Evolutionary conservation across 2,888 invertebrate genomes (phyloP), one percentile per base, ranked within the genome.

Genomic region (Lypha dubia): DNA sequence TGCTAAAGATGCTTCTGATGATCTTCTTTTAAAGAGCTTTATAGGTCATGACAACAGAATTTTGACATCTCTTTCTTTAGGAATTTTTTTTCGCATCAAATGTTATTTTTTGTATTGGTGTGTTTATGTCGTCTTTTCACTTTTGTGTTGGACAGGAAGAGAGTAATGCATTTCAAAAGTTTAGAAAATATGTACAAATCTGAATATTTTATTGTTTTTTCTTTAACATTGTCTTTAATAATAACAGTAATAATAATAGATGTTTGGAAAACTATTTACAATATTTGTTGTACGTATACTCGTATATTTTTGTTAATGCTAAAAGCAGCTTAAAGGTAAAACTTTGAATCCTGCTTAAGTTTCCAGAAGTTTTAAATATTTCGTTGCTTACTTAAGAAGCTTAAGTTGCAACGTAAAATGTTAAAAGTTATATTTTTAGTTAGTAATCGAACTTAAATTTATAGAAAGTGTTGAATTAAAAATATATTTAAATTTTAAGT

Each of bases 1-100:
- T 44, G 17, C 15, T 49, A 49, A 20, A 60, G 11, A 51, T 74
- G 51, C 35, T 20, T 41, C 53, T 63, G 41, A 63, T 67, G 51
- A 65, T 63, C 56, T 71, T 28, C 28, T 56, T 49, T 17, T 20
- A 56, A 58, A 46, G n/a, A 58, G 79, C 79, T 83, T 83, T 65
- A 71, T 75, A 51, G 68, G 28, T 44, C 68, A 63, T 68, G 68
- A 35, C 75, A 56, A 63, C 6, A 49, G 49, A 6, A 49, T 68
- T 53, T 44, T 20, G 1, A 17, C 35, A 28, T 68, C 38, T 44
- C 24, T 28, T 56, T 17, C 35, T 51, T 22, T 20, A 20, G 3
- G 7, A 4, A 24, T 15, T 24, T 28, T 28, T 28, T 41, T 7
- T n/a, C n/a, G n/a, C n/a, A 70, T 28, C 17, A 28, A 70, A 70